A percentile compares a stretch with the other conserved stretches of the same genome.
phyloP scores from a whole-genome alignment of 2,888 invertebrate genomes.

The Brenthis daphne region DNA sequence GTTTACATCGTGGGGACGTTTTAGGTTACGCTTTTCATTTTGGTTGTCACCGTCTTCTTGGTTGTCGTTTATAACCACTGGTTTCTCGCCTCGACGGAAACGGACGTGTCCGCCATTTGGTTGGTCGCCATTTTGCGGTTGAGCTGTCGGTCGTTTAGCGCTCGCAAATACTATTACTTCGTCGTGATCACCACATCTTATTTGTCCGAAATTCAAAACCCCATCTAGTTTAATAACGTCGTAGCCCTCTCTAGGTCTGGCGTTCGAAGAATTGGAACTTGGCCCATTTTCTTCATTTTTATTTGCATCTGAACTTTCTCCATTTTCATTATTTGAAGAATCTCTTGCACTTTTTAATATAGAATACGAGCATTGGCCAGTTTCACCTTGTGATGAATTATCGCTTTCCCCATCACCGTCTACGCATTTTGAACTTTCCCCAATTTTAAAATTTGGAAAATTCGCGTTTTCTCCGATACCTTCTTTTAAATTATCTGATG shows the following conservation, averaged over 20 bases:
- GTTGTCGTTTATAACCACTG: conserved; percentile 3
- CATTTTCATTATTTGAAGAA: conserved; percentile 5
- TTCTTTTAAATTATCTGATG: no score
- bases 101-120: not conserved
- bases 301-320: not conserved
- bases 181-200: conserved; percentile 20
- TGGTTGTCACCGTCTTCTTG: conserved; percentile 6
- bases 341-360: not conserved
- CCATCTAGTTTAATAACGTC: conserved; percentile 35
- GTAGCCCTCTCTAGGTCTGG: conserved; percentile 12
- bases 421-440: no score
- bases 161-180: conserved; percentile 34
- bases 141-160: conserved; percentile 4
- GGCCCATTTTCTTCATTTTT: not conserved
- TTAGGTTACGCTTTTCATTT: conserved; percentile 3
- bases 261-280: not conserved
- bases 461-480: no score
- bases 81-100: not conserved
- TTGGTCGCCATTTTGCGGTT: not conserved
- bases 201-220: conserved; percentile 23
- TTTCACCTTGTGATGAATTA: no score
- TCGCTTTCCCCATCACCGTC: no score
- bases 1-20: conserved; percentile 19
- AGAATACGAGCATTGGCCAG: not conserved
- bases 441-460: no score